These are phyloP conservation scores for Epizoanthus ramosus DNA, from an alignment of 92 coral and sea anemone genomes.

Conservation along the genomic window DNA sequence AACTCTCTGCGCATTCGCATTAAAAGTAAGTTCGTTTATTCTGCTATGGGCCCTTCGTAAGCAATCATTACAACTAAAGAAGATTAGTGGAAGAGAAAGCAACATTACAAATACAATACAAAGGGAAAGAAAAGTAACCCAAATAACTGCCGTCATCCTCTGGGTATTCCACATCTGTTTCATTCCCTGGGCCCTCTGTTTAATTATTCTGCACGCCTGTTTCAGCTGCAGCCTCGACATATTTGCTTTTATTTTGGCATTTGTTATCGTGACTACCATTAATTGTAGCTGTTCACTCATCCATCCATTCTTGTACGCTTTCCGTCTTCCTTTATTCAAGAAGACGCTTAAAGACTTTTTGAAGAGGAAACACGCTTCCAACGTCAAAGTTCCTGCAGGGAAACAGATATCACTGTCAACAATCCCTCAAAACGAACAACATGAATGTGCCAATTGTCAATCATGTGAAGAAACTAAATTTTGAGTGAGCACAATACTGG, in stretches of 20 bases:
- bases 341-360: no score
- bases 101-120: not conserved
- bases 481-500: no score
- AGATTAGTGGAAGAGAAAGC: not conserved
- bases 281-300: no score
- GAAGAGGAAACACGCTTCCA: no score
- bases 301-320: no score
- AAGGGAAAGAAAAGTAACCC: conserved; percentile 11
- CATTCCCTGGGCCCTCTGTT: conserved; percentile 10
- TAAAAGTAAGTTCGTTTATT: conserved; percentile 14
- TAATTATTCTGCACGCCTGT: not conserved
- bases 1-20: not conserved
- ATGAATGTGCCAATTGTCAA: no score
- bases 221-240: not conserved
- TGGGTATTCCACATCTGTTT: not conserved
- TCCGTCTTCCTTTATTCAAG: no score
- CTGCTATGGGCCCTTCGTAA: conserved; percentile 19
- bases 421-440: no score
- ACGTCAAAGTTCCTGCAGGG: no score
- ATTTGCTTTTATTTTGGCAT: not conserved
- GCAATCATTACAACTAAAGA: conserved; percentile 6
- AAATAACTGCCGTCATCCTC: not conserved
- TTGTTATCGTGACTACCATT: no score
- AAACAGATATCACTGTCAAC: no score
- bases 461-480: no score